These are phyloP conservation scores for Steinernema scapterisci DNA, from an alignment of 2,888 invertebrate genomes.

Conservation along the genomic window DNA sequence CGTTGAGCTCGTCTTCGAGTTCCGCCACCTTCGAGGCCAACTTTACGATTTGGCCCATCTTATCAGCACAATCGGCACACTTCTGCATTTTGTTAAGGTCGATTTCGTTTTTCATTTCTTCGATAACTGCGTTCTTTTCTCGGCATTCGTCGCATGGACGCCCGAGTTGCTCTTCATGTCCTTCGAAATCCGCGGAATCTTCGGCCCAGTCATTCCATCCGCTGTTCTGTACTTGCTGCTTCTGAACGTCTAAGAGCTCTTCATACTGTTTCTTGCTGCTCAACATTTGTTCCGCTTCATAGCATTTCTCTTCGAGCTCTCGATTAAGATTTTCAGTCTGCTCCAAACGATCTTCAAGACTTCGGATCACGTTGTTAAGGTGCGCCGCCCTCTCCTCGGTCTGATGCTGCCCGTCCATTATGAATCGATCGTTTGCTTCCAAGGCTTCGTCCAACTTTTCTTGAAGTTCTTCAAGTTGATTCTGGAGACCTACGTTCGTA, in stretches of 20 bases:
- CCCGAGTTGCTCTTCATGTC: not conserved
- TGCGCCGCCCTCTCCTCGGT: not conserved
- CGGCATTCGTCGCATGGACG: too few species aligned
- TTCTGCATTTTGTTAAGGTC: too few species aligned
- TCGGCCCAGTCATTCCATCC: not conserved
- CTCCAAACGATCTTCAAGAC: slow-evolving; percentile 23
- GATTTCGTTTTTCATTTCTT: too few species aligned
- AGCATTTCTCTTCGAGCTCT: slow-evolving; percentile 25
- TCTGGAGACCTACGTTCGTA: slow-evolving; percentile 60
- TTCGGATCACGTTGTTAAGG: not conserved
- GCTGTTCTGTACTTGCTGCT: not conserved
- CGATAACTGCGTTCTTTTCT: too few species aligned
- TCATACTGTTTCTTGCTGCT: not conserved
- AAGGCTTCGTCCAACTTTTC: slow-evolving; percentile 33
- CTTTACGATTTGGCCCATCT: too few species aligned
- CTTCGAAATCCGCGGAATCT: not conserved
- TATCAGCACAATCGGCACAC: too few species aligned
- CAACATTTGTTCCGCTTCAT: not conserved
- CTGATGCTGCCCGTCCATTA: not conserved
- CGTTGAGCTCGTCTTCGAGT: too few species aligned
- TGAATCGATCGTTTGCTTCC: slow-evolving; percentile 16
- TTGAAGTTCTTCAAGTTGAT: slow-evolving; percentile 53
- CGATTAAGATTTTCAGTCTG: not conserved
- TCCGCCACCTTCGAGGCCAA: too few species aligned
- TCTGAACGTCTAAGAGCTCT: not conserved